A percentile compares a stretch with the other conserved stretches of the same genome.
Evolutionary conservation across 2,113 vertebrate genomes (phyloP).

Genomic region (Pao palembangensis): DNA sequence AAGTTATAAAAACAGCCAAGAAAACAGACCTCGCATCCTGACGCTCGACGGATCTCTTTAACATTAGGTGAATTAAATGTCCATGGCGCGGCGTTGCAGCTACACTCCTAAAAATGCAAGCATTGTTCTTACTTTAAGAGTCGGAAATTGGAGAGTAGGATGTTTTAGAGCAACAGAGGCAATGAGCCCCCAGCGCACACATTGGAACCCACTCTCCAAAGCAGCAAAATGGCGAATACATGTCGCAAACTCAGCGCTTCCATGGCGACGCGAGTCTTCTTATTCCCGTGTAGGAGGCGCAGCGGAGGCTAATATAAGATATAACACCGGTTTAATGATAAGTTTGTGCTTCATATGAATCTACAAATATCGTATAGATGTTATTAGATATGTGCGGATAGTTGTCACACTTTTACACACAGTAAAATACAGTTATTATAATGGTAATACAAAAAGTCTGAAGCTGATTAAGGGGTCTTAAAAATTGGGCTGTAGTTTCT

Average conservation of each 20-base stretch:
- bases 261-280: constrained; percentile 73
- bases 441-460: background rate
- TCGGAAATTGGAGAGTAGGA: constrained; percentile 21
- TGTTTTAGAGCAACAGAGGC: constrained; percentile 48
- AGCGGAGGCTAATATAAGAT: too few species aligned
- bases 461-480: background rate
- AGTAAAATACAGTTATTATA: background rate
- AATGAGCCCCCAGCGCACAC: constrained; percentile 33
- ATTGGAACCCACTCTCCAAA: constrained; percentile 36
- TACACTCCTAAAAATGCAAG: constrained; percentile 4
- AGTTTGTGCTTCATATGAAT: too few species aligned
- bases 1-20: constrained; percentile 58
- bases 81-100: constrained; percentile 29
- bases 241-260: constrained; percentile 77
- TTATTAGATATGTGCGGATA: background rate
- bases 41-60: constrained; percentile 14
- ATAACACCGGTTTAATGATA: too few species aligned
- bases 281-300: too few species aligned
- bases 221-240: constrained; percentile 79
- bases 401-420: background rate
- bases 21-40: constrained; percentile 49
- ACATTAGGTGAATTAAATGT: constrained; percentile 22
- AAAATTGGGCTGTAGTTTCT: too few species aligned
- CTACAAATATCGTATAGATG: too few species aligned
- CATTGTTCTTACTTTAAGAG: constrained; percentile 13